These are phyloP conservation scores for Chironomus tentans DNA, from an alignment of 2,888 invertebrate genomes.

Conservation along the genomic window DNA sequence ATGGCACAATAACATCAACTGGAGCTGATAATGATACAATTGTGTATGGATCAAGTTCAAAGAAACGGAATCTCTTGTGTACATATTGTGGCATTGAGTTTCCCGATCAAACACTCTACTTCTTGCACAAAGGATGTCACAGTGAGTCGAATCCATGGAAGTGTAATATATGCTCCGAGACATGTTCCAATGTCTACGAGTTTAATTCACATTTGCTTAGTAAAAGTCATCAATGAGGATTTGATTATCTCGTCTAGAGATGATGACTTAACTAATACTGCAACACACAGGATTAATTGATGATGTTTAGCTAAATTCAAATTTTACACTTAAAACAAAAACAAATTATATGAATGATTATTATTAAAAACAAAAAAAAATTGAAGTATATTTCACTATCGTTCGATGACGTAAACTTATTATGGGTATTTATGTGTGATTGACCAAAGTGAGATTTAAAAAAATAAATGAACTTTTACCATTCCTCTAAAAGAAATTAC, in stretches of 20 bases:
- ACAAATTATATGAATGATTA: too few relatives aligned
- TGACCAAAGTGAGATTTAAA: conserved; percentile 20
- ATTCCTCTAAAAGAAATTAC: neutral
- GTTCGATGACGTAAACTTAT: conserved; percentile 17
- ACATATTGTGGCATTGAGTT: conserved; percentile 89
- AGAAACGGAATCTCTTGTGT: conserved; percentile 60
- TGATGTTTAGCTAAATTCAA: neutral
- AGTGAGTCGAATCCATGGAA: conserved; percentile 94
- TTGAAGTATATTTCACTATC: neutral
- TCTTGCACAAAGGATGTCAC: conserved; percentile 96
- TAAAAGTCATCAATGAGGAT: conserved; percentile 72
- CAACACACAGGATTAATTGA: too few relatives aligned
- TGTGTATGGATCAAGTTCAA: conserved; percentile 37
- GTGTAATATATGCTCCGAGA: conserved; percentile 95
- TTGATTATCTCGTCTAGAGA: neutral
- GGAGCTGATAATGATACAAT: conserved; percentile 48
- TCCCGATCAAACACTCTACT: conserved; percentile 91
- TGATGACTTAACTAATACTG: neutral
- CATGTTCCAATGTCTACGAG: conserved; percentile 90
- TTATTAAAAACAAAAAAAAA: neutral
- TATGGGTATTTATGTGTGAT: conserved; percentile 21
- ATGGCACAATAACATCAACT: conserved; percentile 63
- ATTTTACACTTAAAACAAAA: neutral
- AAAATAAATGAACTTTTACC: neutral
- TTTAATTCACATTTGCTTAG: conserved; percentile 93